Percentiles rank a stretch among this genome's conserved stretches.
These are phyloP conservation scores for Trogon surrucura DNA, from an alignment of 2,113 vertebrate species.

Conservation along the genomic window DNA sequence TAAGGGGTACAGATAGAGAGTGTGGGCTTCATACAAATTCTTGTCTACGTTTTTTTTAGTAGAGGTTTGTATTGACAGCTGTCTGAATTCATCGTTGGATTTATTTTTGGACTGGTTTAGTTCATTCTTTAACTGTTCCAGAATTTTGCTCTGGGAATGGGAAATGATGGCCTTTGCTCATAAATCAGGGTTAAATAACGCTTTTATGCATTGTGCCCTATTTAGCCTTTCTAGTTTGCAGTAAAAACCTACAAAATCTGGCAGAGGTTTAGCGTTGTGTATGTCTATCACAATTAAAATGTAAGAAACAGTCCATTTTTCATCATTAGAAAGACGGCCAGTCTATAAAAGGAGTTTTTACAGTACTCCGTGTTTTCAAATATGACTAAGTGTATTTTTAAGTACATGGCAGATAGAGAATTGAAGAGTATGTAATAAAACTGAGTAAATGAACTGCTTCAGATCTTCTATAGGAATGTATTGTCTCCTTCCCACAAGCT, in stretches of 20 bases:
- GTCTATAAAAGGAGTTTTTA: background rate
- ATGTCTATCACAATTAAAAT: background rate
- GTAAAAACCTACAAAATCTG: background rate
- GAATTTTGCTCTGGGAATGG: background rate
- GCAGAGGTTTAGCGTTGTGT: background rate
- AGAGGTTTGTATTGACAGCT: background rate
- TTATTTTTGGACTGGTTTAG: background rate
- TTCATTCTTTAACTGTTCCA: background rate
- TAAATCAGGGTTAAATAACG: background rate
- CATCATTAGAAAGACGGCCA: background rate
- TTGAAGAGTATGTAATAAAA: background rate
- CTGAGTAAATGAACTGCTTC: background rate
- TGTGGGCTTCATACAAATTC: background rate
- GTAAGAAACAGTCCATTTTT: background rate
- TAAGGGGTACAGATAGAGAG: accelerated
- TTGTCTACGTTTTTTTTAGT: background rate
- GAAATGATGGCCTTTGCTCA: background rate
- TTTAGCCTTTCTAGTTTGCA: background rate
- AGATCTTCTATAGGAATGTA: background rate
- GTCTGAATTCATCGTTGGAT: background rate
- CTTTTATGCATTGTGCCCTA: background rate
- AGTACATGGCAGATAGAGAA: background rate
- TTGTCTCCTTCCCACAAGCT: background rate
- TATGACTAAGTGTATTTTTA: background rate
- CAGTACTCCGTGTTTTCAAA: background rate